Percentiles rank a stretch among this genome's conserved stretches.
phyloP scores from a whole-genome alignment of 2,888 invertebrate species.

The Lepidochitona cinerea region DNA sequence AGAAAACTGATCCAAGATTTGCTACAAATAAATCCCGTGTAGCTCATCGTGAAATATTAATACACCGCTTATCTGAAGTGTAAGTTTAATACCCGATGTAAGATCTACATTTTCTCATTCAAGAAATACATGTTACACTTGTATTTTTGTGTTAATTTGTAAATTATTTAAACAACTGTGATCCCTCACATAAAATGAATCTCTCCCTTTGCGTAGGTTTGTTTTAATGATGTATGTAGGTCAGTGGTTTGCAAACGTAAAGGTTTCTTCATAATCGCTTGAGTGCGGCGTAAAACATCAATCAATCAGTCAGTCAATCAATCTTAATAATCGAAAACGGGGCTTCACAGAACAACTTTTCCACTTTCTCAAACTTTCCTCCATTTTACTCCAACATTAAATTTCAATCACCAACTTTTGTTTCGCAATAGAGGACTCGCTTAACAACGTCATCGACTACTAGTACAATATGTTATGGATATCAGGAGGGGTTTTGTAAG shows the following conservation, averaged over 20 bases:
- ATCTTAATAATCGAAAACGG: no score
- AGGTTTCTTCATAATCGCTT: background rate
- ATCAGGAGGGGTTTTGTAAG: no score
- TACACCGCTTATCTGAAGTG: background rate
- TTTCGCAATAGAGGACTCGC: no score
- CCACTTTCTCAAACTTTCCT: no score
- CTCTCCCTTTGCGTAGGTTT: background rate
- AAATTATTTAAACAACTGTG: background rate
- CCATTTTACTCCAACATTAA: no score
- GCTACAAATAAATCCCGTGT: constrained; percentile 83
- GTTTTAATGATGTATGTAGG: background rate
- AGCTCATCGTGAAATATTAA: constrained; percentile 76
- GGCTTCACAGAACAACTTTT: no score
- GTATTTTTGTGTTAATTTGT: background rate
- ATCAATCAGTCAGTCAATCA: background rate
- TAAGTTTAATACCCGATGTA: background rate
- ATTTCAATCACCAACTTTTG: no score
- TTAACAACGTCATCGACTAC: no score
- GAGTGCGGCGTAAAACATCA: background rate
- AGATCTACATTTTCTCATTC: background rate
- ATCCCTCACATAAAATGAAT: background rate
- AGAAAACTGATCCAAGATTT: constrained; percentile 79
- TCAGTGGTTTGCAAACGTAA: background rate
- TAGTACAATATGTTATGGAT: no score
- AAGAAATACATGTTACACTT: no score